Conservation (phyloP, 2,113 vertebrate species). For the Malurus alboscapulatus region DNA sequence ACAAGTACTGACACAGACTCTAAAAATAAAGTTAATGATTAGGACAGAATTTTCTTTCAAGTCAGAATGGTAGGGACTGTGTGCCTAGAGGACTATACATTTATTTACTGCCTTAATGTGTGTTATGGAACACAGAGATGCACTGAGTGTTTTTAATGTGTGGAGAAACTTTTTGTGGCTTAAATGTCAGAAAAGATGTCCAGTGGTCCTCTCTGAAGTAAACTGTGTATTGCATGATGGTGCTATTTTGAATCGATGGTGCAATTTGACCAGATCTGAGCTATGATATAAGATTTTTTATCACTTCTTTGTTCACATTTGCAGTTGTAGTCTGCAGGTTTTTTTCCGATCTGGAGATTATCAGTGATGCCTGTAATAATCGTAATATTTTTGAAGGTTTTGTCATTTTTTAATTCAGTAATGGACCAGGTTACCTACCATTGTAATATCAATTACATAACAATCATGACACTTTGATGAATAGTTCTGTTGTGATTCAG, state of each 20-base stretch:
- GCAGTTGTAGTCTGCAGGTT: background rate
- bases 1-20: background rate
- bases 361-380: background rate
- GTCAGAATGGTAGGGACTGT: background rate
- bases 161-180: background rate
- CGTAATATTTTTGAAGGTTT: background rate
- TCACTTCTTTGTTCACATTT: background rate
- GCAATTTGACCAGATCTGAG: background rate
- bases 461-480: conserved; percentile 21
- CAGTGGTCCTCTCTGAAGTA: background rate
- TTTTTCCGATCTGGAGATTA: background rate
- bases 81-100: background rate
- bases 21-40: background rate
- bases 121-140: background rate
- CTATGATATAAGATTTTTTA: background rate
- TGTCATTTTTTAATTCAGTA: background rate
- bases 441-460: conserved; percentile 45
- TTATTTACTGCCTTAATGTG: background rate
- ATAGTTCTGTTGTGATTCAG: conserved; percentile 35
- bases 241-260: background rate
- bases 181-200: background rate
- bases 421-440: background rate
- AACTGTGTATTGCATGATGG: background rate
- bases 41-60: background rate
- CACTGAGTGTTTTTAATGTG: background rate